Base-by-base conservation (phyloP, 2,888 invertebrate species). In the Dynastes hyllus region DNA sequence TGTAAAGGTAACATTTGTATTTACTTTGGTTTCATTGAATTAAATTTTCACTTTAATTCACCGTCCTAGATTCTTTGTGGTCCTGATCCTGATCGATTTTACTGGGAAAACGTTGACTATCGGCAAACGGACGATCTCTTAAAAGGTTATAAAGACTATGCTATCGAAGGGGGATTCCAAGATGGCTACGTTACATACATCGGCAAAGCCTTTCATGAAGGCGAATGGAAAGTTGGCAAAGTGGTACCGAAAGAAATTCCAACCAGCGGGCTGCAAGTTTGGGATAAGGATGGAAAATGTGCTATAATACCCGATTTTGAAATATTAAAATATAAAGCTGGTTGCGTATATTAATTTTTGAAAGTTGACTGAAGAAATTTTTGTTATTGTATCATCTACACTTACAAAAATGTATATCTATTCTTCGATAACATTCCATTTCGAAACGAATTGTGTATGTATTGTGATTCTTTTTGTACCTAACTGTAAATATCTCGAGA, bases 201-300 rank as follows among this genome's bases (percentile, higher is more conserved):
- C 1, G 65, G 65, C 3, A 65, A n/a, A 65, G 32, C 40, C 9
- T 65, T 32, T 4, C 32, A 65, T 16, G 65, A 65, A 32, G 65
- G 65, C 1, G 13, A 65, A 40, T 65, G 65, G 65, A 65, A 32
- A n/a, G n/a, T 65, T 4, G 40, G 65, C 29, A 65, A 65, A n/a
- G 65, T 65, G 13, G 13, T 65, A 16, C 37, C 40, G 37, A 37
- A 32, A 32, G 32, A 65, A 11, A 65, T 16, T 6, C n/a, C 65
- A 37, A 37, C 16, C 11, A n/a, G n/a, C 32, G 65, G 65, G n/a
- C 37, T 65, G 13, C 32, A 65, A 13, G 32, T 65, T 37, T 65
- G 65, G 65, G 65, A 65, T 37, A 65, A 65, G 37, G n/a, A n/a
- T 32, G 65, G 32, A 37, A 11, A 65, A 6, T 65, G 63, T n/a